Evolutionary conservation across 2,113 vertebrate species (phyloP), one percentile per base, ranked within the genome.

Genomic region (Aegotheles bennettii): DNA sequence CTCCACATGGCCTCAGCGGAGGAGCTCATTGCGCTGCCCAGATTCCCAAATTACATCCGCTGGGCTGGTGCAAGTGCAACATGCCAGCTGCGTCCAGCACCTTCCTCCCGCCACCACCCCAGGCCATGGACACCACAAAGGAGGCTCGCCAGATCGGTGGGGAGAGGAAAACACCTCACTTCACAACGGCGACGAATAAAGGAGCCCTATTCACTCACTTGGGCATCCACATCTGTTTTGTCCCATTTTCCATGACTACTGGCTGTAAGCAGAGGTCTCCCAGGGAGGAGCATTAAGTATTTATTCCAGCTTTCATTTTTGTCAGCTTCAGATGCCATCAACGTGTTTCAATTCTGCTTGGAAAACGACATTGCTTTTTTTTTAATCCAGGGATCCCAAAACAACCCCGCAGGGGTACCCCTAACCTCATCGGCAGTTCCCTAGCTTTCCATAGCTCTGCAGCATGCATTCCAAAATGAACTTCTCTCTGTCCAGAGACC

Each of bases 221-320:
- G 4, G 92, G 85, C 87, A 92, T 87, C 83, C 90, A 67, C 84
- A 90, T 92, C 88, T 95, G 73, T 95, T 96, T 93, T 96, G 92
- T 94, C 90, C 92, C 78, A 83, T 97, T 96, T 95, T 96, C 95
- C 90, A 87, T 94, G 88, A 95, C 88, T 96, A 90, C 92, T 94
- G 90, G 40, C 93, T 88, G 84, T 33, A n/a, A 95, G 90, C 74
- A 92, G 83, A 96, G 88, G 90, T 96, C 96, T 97, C 92, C 88
- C 64, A 71, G 88, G 94, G 90, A 95, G 61, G 6, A 92, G 53
- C 80, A 89, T 95, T 90, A 90, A 95, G 92, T 95, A 95, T 94
- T 96, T 96, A 96, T 96, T 95, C 83, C 89, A 89, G 69, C 74
- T 96, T 74, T 94, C 0, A 0, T 48, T 90, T 95, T 84, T 94